phyloP scores from a whole-genome alignment of 2,113 vertebrate genomes.

The Dicentrarchus labrax region DNA sequence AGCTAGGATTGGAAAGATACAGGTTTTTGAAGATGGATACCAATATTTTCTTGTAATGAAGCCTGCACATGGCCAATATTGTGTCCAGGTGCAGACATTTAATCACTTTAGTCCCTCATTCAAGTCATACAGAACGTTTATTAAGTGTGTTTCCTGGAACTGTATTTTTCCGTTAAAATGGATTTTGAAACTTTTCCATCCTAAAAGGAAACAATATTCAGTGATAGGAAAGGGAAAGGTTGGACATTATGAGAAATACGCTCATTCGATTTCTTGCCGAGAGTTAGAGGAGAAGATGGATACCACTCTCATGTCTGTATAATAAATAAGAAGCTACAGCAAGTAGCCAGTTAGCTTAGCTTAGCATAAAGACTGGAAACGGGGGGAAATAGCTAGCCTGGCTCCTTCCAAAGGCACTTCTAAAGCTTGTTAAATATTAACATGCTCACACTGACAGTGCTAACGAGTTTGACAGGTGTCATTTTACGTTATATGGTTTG shows the following conservation, averaged over 20 bases:
- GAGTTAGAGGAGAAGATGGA: not conserved
- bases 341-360: not conserved
- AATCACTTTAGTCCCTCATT: not conserved
- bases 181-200: slow-evolving; percentile 1
- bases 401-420: not conserved
- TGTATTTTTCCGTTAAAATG: not conserved
- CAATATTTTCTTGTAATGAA: slow-evolving; percentile 12
- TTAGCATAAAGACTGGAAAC: not conserved
- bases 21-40: slow-evolving; percentile 26
- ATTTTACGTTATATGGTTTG: too few relatives aligned
- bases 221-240: not conserved
- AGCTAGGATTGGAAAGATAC: slow-evolving; percentile 20
- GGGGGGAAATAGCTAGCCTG: not conserved
- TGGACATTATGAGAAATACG: not conserved
- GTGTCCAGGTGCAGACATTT: not conserved
- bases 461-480: too few relatives aligned
- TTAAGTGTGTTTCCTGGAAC: not conserved
- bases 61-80: not conserved
- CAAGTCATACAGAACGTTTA: not conserved
- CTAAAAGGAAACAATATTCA: not conserved
- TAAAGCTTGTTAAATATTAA: too few relatives aligned
- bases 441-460: too few relatives aligned
- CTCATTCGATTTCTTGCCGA: not conserved
- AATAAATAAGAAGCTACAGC: not conserved
- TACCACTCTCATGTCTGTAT: not conserved